These are phyloP conservation scores for Drosophila repletoides DNA, from an alignment of 1,140 invertebrate species.

Conservation along the genomic window DNA sequence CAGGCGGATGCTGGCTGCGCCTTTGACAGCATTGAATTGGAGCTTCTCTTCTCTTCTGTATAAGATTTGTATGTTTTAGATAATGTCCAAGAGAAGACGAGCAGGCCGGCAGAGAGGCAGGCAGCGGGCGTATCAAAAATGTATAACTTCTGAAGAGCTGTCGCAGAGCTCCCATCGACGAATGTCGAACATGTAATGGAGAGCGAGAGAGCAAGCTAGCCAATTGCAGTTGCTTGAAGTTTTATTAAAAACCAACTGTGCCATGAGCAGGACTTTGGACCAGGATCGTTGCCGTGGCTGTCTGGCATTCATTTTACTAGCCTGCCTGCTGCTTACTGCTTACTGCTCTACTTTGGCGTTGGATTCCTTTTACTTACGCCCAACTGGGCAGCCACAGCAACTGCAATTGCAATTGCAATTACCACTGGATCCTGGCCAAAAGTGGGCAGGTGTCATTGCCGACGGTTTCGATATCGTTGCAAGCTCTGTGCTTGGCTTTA, in stretches of 20 bases:
- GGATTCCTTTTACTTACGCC: conserved; percentile 15
- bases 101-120: background rate
- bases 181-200: conserved; percentile 35
- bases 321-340: background rate
- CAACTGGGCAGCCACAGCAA: conserved; percentile 6
- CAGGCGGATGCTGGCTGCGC: conserved; percentile 3
- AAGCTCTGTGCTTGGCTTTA: conserved; percentile 12
- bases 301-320: conserved; percentile 10
- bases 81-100: conserved; percentile 46
- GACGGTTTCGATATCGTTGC: conserved; percentile 18
- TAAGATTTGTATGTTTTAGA: conserved; percentile 65
- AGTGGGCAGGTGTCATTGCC: conserved; percentile 20
- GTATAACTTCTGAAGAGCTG: conserved; percentile 52
- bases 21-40: conserved; percentile 31
- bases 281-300: conserved; percentile 23
- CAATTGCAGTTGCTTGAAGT: conserved; percentile 22
- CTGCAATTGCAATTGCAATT: conserved; percentile 35
- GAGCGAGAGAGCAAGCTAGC: background rate
- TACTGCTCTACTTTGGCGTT: conserved; percentile 14
- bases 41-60: background rate
- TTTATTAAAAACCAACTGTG: conserved; percentile 54
- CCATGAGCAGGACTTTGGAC: background rate
- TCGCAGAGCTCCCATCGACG: conserved; percentile 24
- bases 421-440: conserved; percentile 13
- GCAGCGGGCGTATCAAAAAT: conserved; percentile 53